These are phyloP conservation scores for Corydoras maculifer DNA, from an alignment of 2,113 vertebrate species.

Conservation along the genomic window DNA sequence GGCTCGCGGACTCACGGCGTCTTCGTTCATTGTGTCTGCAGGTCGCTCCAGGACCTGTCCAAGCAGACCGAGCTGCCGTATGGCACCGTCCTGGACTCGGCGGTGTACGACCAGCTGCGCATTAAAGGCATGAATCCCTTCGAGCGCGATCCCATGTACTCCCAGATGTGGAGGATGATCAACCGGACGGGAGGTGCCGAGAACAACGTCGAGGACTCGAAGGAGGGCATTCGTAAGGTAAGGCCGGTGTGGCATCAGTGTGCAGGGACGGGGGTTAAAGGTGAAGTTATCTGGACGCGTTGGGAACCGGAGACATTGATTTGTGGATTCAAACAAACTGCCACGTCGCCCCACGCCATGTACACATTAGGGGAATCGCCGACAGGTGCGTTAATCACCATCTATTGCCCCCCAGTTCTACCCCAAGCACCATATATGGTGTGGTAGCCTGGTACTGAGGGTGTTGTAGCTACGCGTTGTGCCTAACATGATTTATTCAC, in stretches of 20 bases:
- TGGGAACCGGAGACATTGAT: no score
- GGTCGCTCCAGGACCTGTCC: slow-evolving; percentile 95
- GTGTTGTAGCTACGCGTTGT: no score
- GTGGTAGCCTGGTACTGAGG: no score
- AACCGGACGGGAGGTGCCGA: slow-evolving; percentile 89
- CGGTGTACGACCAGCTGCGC: slow-evolving; percentile 92
- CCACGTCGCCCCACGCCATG: no score
- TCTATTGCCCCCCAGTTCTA: no score
- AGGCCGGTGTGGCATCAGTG: not conserved
- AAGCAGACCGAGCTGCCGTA: slow-evolving; percentile 95
- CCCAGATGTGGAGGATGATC: slow-evolving; percentile 98
- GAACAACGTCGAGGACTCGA: slow-evolving; percentile 90
- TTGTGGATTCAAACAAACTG: no score
- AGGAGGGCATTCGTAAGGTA: slow-evolving; percentile 94
- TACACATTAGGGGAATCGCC: no score
- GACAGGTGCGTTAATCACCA: no score
- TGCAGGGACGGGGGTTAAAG: no score
- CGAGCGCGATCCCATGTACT: slow-evolving; percentile 95
- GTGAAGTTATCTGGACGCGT: no score
- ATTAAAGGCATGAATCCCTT: slow-evolving; percentile 96
- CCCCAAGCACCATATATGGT: no score
- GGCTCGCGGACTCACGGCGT: not conserved
- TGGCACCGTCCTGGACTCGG: slow-evolving; percentile 90
- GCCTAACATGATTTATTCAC: no score
- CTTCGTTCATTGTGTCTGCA: slow-evolving; percentile 44